phyloP scores from a whole-genome alignment of 2,888 invertebrate genomes.

The Nephrocerus scutellatus region DNA sequence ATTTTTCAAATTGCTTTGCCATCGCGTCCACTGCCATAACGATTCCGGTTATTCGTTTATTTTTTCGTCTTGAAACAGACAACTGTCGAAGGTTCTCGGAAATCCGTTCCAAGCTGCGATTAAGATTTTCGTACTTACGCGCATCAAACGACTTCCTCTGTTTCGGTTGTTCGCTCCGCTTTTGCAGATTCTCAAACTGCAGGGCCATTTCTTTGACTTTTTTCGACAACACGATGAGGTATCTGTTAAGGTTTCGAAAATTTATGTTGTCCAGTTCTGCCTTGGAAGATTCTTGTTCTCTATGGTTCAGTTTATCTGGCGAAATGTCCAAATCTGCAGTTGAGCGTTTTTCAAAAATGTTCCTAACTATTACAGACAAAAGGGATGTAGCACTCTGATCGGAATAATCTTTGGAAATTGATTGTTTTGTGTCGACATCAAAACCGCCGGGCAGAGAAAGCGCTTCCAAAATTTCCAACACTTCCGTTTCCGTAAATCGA shows the following conservation, averaged over 20 bases:
- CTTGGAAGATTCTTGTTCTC: slow-evolving; percentile 10
- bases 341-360: slow-evolving; percentile 17
- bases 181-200: slow-evolving; percentile 26
- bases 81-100: slow-evolving; percentile 29
- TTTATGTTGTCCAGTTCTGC: slow-evolving; percentile 21
- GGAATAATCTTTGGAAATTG: slow-evolving; percentile 23
- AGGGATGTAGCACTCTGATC: slow-evolving; percentile 23
- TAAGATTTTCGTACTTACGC: slow-evolving; percentile 28
- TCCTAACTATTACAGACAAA: slow-evolving; percentile 25
- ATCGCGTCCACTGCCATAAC: slow-evolving; percentile 30
- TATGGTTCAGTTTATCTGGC: neutral
- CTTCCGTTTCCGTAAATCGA: slow-evolving; percentile 37
- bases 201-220: slow-evolving; percentile 33
- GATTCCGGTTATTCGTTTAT: slow-evolving; percentile 26
- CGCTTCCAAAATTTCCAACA: slow-evolving; percentile 36
- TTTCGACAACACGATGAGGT: slow-evolving; percentile 30
- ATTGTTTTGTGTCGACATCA: slow-evolving; percentile 16
- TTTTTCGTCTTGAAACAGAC: slow-evolving; percentile 27
- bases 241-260: slow-evolving; percentile 32
- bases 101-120: slow-evolving; percentile 32
- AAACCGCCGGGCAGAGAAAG: slow-evolving; percentile 20
- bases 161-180: slow-evolving; percentile 2
- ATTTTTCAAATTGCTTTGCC: slow-evolving; percentile 31
- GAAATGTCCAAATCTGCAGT: neutral
- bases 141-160: slow-evolving; percentile 18